These are phyloP conservation scores for Myotis daubentonii DNA, from an alignment of 2,797 vertebrate genomes.

Conservation along the genomic window DNA sequence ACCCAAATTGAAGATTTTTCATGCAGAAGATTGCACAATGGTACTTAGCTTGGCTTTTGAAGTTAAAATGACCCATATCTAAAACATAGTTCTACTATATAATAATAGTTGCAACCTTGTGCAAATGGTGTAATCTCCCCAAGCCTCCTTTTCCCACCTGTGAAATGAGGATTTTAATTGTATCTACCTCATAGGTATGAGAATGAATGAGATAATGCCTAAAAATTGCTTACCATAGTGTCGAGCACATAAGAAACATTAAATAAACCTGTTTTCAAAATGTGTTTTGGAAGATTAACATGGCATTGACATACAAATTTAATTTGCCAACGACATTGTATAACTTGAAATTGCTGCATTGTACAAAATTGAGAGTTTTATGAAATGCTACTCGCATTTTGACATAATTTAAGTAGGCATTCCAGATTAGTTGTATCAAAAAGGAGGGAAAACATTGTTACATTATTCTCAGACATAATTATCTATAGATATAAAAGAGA, in stretches of 20 bases:
- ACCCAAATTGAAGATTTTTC: neutral
- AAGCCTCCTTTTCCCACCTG: neutral
- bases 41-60: neutral
- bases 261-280: slow-evolving; percentile 44
- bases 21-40: neutral
- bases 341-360: slow-evolving; percentile 54
- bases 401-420: slow-evolving; percentile 42
- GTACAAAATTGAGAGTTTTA: slow-evolving; percentile 53
- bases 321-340: slow-evolving; percentile 52
- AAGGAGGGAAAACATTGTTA: neutral
- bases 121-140: neutral
- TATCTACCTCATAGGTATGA: slow-evolving; percentile 24
- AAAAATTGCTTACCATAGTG: slow-evolving; percentile 45
- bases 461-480: neutral
- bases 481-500: neutral
- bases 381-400: slow-evolving; percentile 26
- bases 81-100: neutral
- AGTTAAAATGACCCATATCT: neutral
- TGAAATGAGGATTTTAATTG: slow-evolving; percentile 48
- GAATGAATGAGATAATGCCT: slow-evolving; percentile 53
- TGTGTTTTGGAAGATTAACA: slow-evolving; percentile 57
- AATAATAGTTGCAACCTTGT: neutral
- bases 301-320: slow-evolving; percentile 56
- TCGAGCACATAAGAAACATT: slow-evolving; percentile 16
- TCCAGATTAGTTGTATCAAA: neutral